Evolutionary conservation across 1,140 invertebrate genomes (phyloP).

Genomic region (Grapholita molesta): DNA sequence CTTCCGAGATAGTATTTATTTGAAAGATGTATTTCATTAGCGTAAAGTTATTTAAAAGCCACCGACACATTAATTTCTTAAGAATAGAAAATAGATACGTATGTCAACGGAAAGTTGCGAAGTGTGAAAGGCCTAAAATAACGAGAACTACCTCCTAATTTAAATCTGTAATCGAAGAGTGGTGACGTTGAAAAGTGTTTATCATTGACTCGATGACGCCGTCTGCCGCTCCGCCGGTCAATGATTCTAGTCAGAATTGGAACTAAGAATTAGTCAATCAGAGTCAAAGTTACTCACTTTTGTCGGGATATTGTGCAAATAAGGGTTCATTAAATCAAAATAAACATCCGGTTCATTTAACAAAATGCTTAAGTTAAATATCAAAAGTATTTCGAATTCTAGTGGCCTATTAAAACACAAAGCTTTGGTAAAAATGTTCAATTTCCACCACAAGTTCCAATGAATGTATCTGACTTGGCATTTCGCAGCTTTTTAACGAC

Average conservation of each 20-base stretch:
- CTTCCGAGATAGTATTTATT: conserved; percentile 79
- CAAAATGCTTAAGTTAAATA: neutral
- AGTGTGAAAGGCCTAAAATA: conserved; percentile 43
- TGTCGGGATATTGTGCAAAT: neutral
- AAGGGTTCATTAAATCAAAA: neutral
- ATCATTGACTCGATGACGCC: conserved; percentile 45
- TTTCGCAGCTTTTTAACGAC: conserved; percentile 73
- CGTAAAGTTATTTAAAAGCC: conserved; percentile 76
- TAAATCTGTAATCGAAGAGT: conserved; percentile 62
- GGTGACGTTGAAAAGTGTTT: conserved; percentile 44
- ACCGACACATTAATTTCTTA: conserved; percentile 77
- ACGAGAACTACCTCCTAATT: conserved; percentile 73
- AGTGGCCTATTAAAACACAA: neutral
- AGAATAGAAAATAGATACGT: conserved; percentile 74
- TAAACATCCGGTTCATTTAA: neutral
- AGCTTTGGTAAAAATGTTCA: neutral
- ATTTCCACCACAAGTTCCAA: conserved; percentile 39
- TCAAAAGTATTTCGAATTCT: neutral
- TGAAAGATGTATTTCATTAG: conserved; percentile 76
- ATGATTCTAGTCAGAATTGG: conserved; percentile 73
- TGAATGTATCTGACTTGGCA: conserved; percentile 47
- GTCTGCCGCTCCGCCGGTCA: conserved; percentile 39
- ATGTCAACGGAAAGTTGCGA: conserved; percentile 73
- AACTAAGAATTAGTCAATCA: conserved; percentile 47
- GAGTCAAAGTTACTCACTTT: neutral